phyloP scores from a whole-genome alignment of 2,888 invertebrate species.

The Lithophane ornitopus region DNA sequence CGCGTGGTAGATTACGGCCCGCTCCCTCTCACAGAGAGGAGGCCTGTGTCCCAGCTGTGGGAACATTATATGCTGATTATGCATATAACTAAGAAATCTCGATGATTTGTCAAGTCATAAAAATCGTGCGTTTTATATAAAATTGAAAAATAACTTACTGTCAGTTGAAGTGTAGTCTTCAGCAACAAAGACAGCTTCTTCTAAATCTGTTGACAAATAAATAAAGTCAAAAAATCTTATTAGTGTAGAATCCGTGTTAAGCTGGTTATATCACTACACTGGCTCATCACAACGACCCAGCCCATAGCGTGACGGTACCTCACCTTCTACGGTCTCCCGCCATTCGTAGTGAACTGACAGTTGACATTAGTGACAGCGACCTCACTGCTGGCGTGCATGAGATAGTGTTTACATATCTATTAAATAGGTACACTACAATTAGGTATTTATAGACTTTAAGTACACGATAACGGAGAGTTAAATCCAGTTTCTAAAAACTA shows the following conservation, averaged over 20 bases:
- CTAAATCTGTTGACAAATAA: conserved; percentile 71
- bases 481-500: not conserved
- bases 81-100: too few species aligned
- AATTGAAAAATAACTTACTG: conserved; percentile 67
- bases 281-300: not conserved
- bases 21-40: too few species aligned
- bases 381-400: too few species aligned
- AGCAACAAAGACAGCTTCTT: conserved; percentile 71
- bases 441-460: not conserved
- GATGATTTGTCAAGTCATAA: too few species aligned
- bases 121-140: too few species aligned
- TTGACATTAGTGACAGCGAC: too few species aligned
- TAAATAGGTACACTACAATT: too few species aligned
- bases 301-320: too few species aligned
- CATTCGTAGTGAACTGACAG: not conserved
- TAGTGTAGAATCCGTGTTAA: not conserved
- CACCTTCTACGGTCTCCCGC: not conserved
- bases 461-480: not conserved
- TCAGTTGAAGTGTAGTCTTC: conserved; percentile 72
- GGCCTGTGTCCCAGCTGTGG: too few species aligned
- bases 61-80: too few species aligned
- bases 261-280: not conserved
- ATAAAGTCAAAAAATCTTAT: not conserved
- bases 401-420: too few species aligned
- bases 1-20: too few species aligned